These are phyloP conservation scores for Phoenicopterus ruber DNA, from an alignment of 2,113 vertebrate species.

Conservation along the genomic window DNA sequence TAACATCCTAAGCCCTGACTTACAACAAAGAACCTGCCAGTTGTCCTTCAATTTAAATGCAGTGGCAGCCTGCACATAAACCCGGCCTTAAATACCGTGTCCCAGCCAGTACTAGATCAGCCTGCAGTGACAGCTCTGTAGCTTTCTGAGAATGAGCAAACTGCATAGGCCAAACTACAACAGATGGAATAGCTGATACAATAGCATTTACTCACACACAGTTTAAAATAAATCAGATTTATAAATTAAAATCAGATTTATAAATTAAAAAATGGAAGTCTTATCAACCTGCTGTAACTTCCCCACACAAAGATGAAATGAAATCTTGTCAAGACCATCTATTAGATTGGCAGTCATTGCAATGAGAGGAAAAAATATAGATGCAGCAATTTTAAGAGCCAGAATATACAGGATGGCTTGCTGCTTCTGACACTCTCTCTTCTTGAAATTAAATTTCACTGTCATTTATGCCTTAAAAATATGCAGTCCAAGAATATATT, in stretches of 20 bases:
- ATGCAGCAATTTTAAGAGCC: neutral
- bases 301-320: neutral
- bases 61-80: neutral
- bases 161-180: neutral
- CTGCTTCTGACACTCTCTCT: neutral
- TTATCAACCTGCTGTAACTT: neutral
- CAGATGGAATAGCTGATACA: neutral
- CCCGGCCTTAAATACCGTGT: neutral
- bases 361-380: neutral
- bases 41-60: neutral
- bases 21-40: neutral
- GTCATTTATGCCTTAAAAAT: neutral
- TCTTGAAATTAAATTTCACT: conserved; percentile 20
- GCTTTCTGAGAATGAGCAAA: neutral
- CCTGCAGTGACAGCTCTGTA: neutral
- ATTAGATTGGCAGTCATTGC: neutral
- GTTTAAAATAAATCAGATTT: neutral
- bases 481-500: neutral
- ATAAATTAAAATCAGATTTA: neutral
- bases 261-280: neutral
- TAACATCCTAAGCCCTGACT: neutral
- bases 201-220: neutral
- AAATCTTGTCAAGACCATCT: neutral
- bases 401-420: neutral
- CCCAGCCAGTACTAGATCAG: neutral